Base-by-base conservation (phyloP, 2,888 invertebrate species). In the Phortica okadai region DNA sequence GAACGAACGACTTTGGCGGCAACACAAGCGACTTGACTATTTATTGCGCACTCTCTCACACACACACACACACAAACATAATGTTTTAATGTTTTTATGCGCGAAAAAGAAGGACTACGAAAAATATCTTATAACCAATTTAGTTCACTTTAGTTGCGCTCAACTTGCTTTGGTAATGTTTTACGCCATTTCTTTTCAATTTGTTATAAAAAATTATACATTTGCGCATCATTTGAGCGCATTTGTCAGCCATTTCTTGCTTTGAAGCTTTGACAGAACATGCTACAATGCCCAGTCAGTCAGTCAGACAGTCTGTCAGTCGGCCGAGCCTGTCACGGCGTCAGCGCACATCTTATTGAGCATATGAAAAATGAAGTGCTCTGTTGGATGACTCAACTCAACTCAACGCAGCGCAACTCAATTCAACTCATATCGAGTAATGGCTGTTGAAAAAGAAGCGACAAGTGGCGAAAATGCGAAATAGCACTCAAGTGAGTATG, bases 341-440 rank as follows among this genome's bases (percentile, higher is more conserved):
- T 21, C 1, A 21, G 21, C 21, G 21, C 50, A 50, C 67, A 83
- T 82, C 74, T 82, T 76, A 83, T 82, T 81, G 83, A 77, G 78
- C 78, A 74, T 78, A 83, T 82, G 79, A 82, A 82, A 84, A 82
- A 81, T 79, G 75, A 74, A 77, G 77, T 73, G 67, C 67, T 2
- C 54, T 54, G 11, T 54, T 54, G 54, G 54, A 54, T 54, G 54
- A 72, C 72, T 73, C 44, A 69, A 6, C 45, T 54, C 54, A 6
- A 54, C 11, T 54, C 54, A n/a, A n/a, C 54, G 1, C 54, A 5
- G 2, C 33, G 1, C 33, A 33, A 33, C 33, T 2, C 50, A 50
- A 50, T 58, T 21, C 16, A 59, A 8, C 7, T 59, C 33, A 33
- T 33, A 33, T 25, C 16, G 54, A 54, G 56, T 62, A 72, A 74